Evolutionary conservation across 2,888 invertebrate genomes (phyloP), one percentile per base, ranked within the genome.

Genomic region (Beris chalybata): DNA sequence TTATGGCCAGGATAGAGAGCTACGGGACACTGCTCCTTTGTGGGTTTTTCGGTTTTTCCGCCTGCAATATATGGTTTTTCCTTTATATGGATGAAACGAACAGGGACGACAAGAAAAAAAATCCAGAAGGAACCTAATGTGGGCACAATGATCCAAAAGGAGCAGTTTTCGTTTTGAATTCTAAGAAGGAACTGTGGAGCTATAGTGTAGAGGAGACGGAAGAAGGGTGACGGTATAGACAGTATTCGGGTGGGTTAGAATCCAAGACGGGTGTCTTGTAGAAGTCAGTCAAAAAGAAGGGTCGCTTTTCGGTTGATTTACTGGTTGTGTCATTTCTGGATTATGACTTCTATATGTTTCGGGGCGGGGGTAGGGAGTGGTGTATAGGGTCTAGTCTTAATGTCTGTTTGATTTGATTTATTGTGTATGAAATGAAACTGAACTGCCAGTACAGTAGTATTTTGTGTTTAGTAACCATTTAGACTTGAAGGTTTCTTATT

Each of bases 301-400:
- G 61, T 61, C 52, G 61, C 43, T 52, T 38, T 61, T 32, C 61
- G 61, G 54, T 52, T 68, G 68, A 68, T 68, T 68, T 68, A 68
- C 56, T 63, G 64, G 50, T 53, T 61, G 63, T 65, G 68, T 68
- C 68, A 65, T 68, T 55, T 68, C 63, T 44, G 65, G 65, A 65
- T 68, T 65, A 68, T 68, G 68, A 68, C 65, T 68, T 57, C 47
- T 61, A 48, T 50, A 31, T 52, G 52, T 47, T 22, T 47, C 15
- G 13, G 50, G 32, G 52, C 30, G 29, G 30, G 32, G 13, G 48
- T 11, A 7, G 31, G 9, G 31, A 11, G 31, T 9, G 32, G 29
- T 12, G 5, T 54, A 22, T 54, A 30, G 31, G 43, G 61, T 61
- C 50, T 52, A 61, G 61, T 52, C 43, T 50, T 50, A 61, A 61